Evolutionary conservation across 2,797 vertebrate genomes (phyloP).

Genomic region (Nyctalus aviator): DNA sequence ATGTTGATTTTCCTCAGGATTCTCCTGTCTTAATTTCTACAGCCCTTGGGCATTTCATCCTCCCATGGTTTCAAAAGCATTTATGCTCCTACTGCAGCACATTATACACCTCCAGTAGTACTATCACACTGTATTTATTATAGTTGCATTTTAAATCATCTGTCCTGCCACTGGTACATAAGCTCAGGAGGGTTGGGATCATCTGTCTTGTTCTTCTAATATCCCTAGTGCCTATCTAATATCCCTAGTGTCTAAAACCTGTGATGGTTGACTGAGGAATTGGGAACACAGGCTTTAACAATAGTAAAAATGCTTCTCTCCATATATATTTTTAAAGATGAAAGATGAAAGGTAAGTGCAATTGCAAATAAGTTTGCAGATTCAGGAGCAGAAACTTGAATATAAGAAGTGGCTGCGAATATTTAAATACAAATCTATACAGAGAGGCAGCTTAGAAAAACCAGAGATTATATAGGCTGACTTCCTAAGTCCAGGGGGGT

Average conservation of each 20-base stretch:
- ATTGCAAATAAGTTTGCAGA: slow-evolving; percentile 41
- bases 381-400: neutral
- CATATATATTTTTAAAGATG: neutral
- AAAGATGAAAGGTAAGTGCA: slow-evolving; percentile 28
- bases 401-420: neutral
- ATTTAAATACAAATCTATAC: neutral
- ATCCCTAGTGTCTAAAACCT: neutral
- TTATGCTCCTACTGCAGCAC: neutral
- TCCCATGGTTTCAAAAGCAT: slow-evolving; percentile 5
- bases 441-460: neutral
- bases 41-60: neutral
- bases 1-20: neutral
- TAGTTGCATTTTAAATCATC: neutral
- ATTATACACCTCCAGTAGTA: neutral
- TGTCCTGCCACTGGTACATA: neutral
- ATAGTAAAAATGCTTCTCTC: neutral
- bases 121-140: neutral
- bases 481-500: neutral
- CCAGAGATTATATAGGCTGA: slow-evolving; percentile 8
- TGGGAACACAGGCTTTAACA: neutral
- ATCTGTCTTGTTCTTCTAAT: neutral
- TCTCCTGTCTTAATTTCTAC: neutral
- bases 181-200: neutral
- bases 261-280: neutral
- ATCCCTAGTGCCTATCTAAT: neutral